Conservation (phyloP, 2,888 invertebrate genomes). For the Ormyrus labotus region DNA sequence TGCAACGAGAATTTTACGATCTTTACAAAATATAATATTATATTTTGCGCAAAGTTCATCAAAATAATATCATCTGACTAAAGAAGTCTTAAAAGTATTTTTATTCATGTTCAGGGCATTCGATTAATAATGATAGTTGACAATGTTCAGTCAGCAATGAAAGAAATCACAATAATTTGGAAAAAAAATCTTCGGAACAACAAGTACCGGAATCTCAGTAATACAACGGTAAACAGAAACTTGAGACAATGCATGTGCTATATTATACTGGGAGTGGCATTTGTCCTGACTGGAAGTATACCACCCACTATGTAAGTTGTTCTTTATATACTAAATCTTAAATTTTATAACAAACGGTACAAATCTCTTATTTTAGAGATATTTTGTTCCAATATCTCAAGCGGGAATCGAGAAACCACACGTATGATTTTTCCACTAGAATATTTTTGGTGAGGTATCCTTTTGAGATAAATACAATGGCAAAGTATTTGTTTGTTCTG, state of each 20-base stretch:
- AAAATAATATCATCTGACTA: too few species aligned
- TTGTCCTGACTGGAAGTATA: not conserved
- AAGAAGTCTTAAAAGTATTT: not conserved
- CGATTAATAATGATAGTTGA: not conserved
- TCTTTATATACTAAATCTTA: not conserved
- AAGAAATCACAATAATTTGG: not conserved
- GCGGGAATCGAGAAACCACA: too few species aligned
- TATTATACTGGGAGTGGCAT: not conserved
- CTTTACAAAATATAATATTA: too few species aligned
- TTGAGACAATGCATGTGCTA: slow-evolving; percentile 7
- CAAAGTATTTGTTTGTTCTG: not conserved
- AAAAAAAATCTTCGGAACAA: not conserved
- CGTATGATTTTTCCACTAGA: too few species aligned
- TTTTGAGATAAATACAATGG: not conserved
- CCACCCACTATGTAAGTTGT: slow-evolving; percentile 17
- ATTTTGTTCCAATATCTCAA: not conserved
- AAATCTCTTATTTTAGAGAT: not conserved
- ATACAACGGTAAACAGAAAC: not conserved
- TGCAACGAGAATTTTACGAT: too few species aligned
- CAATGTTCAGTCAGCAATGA: not conserved
- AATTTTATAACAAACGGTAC: not conserved
- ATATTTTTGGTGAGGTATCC: too few species aligned
- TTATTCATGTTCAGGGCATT: slow-evolving; percentile 12
- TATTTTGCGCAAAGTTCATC: too few species aligned
- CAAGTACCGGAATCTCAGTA: not conserved